These are phyloP conservation scores for Eristalinus sepulchralis DNA, from an alignment of 2,888 invertebrate species.

Conservation along the genomic window DNA sequence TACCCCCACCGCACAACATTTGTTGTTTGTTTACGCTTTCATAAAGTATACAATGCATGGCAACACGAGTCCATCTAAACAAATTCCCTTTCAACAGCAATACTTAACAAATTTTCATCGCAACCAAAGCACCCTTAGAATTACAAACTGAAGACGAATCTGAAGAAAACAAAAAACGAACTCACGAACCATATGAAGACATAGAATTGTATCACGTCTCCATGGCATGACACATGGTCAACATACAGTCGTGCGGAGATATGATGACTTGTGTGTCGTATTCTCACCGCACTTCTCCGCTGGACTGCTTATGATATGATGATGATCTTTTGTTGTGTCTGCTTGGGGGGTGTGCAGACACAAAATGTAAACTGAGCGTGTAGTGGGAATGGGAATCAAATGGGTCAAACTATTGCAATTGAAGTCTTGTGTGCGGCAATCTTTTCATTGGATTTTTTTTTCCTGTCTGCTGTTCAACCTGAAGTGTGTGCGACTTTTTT, in stretches of 20 bases:
- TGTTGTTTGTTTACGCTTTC: slow-evolving; percentile 30
- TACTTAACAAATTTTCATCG: slow-evolving; percentile 12
- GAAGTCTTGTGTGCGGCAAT: slow-evolving; percentile 22
- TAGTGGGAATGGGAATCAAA: slow-evolving; percentile 15
- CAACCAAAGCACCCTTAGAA: not conserved
- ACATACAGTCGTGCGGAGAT: not conserved
- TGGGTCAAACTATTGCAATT: slow-evolving; percentile 49
- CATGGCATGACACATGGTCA: slow-evolving; percentile 38
- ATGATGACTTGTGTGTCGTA: not conserved
- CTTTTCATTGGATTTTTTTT: not conserved
- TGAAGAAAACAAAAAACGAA: not conserved
- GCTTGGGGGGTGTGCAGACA: not conserved
- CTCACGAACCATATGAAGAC: not conserved
- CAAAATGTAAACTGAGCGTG: slow-evolving; percentile 12
- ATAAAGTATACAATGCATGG: not conserved
- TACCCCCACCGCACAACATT: slow-evolving; percentile 4
- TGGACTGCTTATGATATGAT: not conserved
- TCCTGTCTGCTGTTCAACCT: not conserved
- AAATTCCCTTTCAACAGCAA: slow-evolving; percentile 39
- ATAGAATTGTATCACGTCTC: slow-evolving; percentile 48
- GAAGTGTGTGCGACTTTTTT: no score
- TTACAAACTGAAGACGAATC: not conserved
- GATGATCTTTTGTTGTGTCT: slow-evolving; percentile 2
- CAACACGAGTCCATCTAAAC: slow-evolving; percentile 1
- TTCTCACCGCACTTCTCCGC: not conserved